phyloP scores from a whole-genome alignment of 2,797 vertebrate species.

The Micropoecilia bifurca region DNA sequence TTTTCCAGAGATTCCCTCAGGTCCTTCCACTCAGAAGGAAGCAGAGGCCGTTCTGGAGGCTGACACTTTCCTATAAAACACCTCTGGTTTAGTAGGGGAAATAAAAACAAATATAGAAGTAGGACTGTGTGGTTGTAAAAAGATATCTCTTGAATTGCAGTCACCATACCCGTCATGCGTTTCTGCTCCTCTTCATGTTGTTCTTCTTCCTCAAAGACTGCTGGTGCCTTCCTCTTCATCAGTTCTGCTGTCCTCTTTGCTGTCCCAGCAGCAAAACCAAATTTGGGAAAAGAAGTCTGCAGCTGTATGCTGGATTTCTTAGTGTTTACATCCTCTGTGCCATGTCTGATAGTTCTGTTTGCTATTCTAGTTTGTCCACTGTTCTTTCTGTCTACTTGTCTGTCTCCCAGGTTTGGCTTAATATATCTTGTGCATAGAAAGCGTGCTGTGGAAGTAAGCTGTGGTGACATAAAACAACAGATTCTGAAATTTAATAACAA shows the following conservation, averaged over 20 bases:
- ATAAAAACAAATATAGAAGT: not conserved
- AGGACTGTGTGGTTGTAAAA: too few relatives aligned
- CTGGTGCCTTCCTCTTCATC: constrained; percentile 46
- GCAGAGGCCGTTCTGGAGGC: constrained; percentile 81
- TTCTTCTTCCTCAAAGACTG: constrained; percentile 21
- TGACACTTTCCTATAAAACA: constrained; percentile 43
- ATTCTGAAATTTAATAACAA: constrained; percentile 51
- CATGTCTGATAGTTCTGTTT: not conserved
- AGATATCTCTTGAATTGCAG: not conserved
- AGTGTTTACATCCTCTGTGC: constrained; percentile 9
- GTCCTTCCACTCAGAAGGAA: constrained; percentile 84
- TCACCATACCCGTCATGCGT: constrained; percentile 21
- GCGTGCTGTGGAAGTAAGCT: constrained; percentile 5
- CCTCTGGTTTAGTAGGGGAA: not conserved
- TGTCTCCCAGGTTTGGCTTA: constrained; percentile 13
- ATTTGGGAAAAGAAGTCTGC: constrained; percentile 53
- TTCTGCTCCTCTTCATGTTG: not conserved
- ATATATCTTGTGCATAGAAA: constrained; percentile 58
- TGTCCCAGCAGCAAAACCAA: constrained; percentile 85
- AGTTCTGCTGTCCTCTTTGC: constrained; percentile 79
- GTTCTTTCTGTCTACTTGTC: constrained; percentile 14
- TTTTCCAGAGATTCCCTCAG: constrained; percentile 72
- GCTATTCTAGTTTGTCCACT: constrained; percentile 4
- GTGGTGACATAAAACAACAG: constrained; percentile 42
- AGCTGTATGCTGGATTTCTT: constrained; percentile 11